A percentile compares a stretch with the other conserved stretches of the same genome.
Conservation (phyloP, 2,888 invertebrate genomes). For the Dinocampus coccinellae region DNA sequence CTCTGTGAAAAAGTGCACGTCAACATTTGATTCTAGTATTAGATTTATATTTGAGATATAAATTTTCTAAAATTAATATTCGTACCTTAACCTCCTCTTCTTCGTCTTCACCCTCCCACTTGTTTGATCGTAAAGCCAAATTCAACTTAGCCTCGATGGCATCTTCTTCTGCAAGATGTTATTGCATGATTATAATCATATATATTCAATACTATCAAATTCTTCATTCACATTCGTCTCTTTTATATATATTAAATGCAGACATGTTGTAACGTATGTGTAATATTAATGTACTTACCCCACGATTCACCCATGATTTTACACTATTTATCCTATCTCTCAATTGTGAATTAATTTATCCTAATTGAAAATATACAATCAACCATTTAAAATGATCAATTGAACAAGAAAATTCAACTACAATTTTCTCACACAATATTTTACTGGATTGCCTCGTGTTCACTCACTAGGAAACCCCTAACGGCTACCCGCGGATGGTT, state of each 20-base stretch:
- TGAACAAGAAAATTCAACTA: background rate
- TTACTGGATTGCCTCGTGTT: slow-evolving; percentile 22
- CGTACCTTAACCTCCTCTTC: slow-evolving; percentile 87
- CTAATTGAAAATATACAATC: background rate
- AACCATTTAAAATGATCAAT: background rate
- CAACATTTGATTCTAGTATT: background rate
- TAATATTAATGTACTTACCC: slow-evolving; percentile 72
- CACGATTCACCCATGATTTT: slow-evolving; percentile 78
- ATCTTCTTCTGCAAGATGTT: slow-evolving; percentile 77
- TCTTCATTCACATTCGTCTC: too few species aligned
- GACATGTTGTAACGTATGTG: slow-evolving; percentile 1
- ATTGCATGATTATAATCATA: slow-evolving; percentile 17
- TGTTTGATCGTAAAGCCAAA: slow-evolving; percentile 76
- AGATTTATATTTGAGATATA: background rate
- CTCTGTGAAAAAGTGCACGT: slow-evolving; percentile 19
- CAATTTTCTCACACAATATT: background rate
- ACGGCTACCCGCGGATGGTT: background rate
- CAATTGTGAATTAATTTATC: background rate
- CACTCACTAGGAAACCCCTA: background rate
- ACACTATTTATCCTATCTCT: background rate
- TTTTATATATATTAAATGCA: too few species aligned
- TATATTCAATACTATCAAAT: too few species aligned
- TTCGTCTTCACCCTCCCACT: slow-evolving; percentile 92
- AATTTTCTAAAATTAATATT: slow-evolving; percentile 27
- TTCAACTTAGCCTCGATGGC: slow-evolving; percentile 79